These are phyloP conservation scores for Perithous albicinctus DNA, from an alignment of 2,888 invertebrate genomes.

Conservation along the genomic window DNA sequence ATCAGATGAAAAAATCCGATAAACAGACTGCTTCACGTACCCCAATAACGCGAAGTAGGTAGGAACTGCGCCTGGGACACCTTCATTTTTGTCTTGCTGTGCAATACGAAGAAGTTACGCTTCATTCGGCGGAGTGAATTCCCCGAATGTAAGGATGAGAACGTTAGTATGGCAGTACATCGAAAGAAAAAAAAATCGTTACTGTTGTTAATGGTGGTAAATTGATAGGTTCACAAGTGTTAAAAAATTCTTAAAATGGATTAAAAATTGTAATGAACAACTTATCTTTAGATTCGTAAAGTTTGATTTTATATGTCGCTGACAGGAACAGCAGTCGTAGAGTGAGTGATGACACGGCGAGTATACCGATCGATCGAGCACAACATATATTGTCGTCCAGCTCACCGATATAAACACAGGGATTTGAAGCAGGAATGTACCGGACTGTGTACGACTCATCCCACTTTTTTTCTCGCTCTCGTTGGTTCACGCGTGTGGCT, in stretches of 20 bases:
- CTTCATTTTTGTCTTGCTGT: conserved; percentile 35
- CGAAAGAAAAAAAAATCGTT: background rate
- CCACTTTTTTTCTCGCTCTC: conserved; percentile 30
- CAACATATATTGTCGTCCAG: conserved; percentile 4
- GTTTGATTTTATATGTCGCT: background rate
- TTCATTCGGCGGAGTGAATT: conserved; percentile 1
- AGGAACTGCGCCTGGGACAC: conserved; percentile 31
- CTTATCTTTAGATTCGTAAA: background rate
- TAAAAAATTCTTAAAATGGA: background rate
- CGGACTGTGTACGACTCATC: conserved; percentile 13
- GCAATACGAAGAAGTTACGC: background rate
- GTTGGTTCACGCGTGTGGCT: conserved; percentile 28
- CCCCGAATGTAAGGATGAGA: too few species aligned
- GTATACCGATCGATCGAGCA: conserved; percentile 24
- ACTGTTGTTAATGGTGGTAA: background rate
- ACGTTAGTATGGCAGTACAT: background rate
- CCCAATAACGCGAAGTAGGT: conserved; percentile 1
- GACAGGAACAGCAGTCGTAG: background rate
- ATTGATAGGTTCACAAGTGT: background rate
- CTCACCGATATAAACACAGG: conserved; percentile 26
- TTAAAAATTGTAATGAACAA: background rate
- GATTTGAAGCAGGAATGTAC: conserved; percentile 29
- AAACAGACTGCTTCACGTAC: conserved; percentile 35
- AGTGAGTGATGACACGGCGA: conserved; percentile 11
- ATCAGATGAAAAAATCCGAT: background rate